Base-by-base conservation (phyloP, 2,888 invertebrate species). In the Zeuzera pyrina region DNA sequence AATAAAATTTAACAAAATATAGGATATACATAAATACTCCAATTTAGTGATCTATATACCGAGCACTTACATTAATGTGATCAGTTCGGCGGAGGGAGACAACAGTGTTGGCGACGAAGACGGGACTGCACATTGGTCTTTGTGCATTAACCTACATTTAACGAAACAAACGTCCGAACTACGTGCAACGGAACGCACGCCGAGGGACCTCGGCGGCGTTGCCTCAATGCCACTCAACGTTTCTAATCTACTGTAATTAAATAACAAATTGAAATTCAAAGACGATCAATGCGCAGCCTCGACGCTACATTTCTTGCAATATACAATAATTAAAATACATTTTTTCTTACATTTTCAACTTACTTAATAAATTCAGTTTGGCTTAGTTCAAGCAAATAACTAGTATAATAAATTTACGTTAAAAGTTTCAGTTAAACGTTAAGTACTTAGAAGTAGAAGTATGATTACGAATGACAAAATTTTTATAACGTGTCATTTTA, bases 311-410 rank as follows among this genome's bases (percentile, higher is more conserved):
- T 47, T 45, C 50, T 67, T 67, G 67, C 61, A 70, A 79, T 81
- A 79, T 76, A 78, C 78, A 77, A 72, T 78, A 63, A 71, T 79
- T 83, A 83, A 81, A 83, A 83, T 83, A 83, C 81, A 77, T 70
- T 77, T 76, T 73, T 79, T 72, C 78, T 79, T 78, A 79, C 66
- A 74, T 65, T 74, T 78, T 77, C 81, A 72, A 78, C 83, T 83
- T 83, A 83, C 81, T 79, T 79, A 79, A 79, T 83, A 83, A 83
- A 83, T 83, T 84, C 84, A 83, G 77, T 84, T 84, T 84, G 84
- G 83, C 84, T 84, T 83, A 76, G 59, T 74, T 72, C 79, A 84
- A 84, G 84, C 84, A 81, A 81, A 79, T 84, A 83, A 84, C 84
- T 81, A 83, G 71, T 81, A 68, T 81, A 79, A 79, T 81, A 79